phyloP scores from a whole-genome alignment of 2,797 vertebrate genomes.

The Allobates femoralis region DNA sequence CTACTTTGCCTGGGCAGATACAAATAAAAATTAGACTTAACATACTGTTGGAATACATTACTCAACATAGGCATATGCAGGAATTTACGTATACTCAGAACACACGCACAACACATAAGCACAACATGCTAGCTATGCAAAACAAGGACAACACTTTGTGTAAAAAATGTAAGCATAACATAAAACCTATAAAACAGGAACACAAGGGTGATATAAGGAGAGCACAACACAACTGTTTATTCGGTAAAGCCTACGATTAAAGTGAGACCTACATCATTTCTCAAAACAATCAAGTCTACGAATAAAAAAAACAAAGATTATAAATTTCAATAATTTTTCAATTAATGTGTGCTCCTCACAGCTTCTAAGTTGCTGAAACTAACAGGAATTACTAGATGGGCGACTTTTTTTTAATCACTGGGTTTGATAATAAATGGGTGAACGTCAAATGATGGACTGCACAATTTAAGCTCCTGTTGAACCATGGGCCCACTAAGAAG shows the following conservation, averaged over 20 bases:
- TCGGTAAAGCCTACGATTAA: background rate
- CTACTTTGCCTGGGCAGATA: slow-evolving; percentile 84
- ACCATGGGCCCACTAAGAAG: background rate
- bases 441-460: too few species aligned
- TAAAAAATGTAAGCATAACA: background rate
- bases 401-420: too few species aligned
- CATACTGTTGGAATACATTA: background rate
- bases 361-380: background rate
- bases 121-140: background rate
- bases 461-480: background rate
- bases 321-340: background rate
- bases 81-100: background rate
- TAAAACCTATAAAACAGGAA: background rate
- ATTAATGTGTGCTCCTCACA: background rate
- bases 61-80: background rate
- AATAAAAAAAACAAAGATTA: background rate
- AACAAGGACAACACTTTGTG: background rate
- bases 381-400: background rate
- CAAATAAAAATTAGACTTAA: slow-evolving; percentile 31
- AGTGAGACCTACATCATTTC: background rate
- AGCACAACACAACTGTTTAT: background rate
- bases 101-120: background rate
- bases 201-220: background rate
- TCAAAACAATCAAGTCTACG: background rate
- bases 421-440: background rate